Conservation (phyloP, 1,140 invertebrate genomes). For the Drosophila nasuta region DNA sequence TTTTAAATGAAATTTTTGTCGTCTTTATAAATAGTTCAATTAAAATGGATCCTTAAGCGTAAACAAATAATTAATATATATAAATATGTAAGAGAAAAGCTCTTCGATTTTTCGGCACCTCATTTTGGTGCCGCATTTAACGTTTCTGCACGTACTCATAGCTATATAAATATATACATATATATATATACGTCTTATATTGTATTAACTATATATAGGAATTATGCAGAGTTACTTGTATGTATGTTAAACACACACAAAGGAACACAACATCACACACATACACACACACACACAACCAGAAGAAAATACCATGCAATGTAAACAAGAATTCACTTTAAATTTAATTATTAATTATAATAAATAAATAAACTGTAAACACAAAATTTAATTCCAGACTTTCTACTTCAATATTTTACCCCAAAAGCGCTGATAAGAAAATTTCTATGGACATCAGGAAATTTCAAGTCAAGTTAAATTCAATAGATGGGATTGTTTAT, state of each 20-base stretch:
- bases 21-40: constrained; percentile 45
- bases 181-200: constrained; percentile 22
- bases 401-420: background rate
- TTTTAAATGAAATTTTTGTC: constrained; percentile 40
- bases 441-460: too few species aligned
- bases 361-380: constrained; percentile 54
- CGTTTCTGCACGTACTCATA: constrained; percentile 32
- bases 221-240: constrained; percentile 39
- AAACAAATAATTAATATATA: background rate
- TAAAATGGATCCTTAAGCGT: constrained; percentile 11
- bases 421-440: too few species aligned
- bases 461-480: too few species aligned
- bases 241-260: constrained; percentile 29
- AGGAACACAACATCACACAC: constrained; percentile 6
- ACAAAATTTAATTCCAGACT: background rate
- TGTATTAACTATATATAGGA: constrained; percentile 33
- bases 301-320: constrained; percentile 36
- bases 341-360: constrained; percentile 54
- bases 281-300: constrained; percentile 8
- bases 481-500: too few species aligned
- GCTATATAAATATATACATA: constrained; percentile 4
- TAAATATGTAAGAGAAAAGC: background rate
- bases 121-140: constrained; percentile 11
- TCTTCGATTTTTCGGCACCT: constrained; percentile 20
- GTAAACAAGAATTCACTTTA: constrained; percentile 54